These are phyloP conservation scores for Gasterosteus aculeatus DNA, from an alignment of 2,113 vertebrate genomes.

Conservation along the genomic window DNA sequence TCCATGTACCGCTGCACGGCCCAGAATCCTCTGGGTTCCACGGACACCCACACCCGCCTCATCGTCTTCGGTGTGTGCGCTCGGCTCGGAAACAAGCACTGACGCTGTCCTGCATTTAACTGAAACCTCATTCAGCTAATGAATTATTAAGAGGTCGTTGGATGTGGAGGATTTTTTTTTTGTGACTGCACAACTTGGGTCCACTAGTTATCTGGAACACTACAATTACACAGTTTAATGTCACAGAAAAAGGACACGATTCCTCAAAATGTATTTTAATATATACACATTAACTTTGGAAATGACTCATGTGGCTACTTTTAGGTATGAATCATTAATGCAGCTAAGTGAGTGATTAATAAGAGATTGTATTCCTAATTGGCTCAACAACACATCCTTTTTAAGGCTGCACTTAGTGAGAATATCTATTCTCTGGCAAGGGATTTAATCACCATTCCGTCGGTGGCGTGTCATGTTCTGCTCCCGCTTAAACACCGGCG, in stretches of 20 bases:
- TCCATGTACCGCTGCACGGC: conserved; percentile 98
- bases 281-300: conserved; percentile 56
- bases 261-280: conserved; percentile 31
- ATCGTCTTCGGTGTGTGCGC: conserved; percentile 91
- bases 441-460: conserved; percentile 38
- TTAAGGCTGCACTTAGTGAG: conserved; percentile 51
- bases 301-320: conserved; percentile 54
- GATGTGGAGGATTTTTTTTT: conserved; percentile 42
- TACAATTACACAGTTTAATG: conserved; percentile 54
- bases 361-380: conserved; percentile 73
- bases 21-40: conserved; percentile 96
- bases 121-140: conserved; percentile 41
- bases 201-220: conserved; percentile 28
- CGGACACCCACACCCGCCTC: conserved; percentile 96
- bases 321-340: conserved; percentile 75
- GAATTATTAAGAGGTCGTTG: conserved; percentile 50
- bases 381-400: conserved; percentile 65
- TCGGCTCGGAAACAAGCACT: not conserved
- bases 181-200: conserved; percentile 11
- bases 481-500: conserved; percentile 32
- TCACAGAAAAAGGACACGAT: conserved; percentile 44
- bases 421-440: conserved; percentile 49
- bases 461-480: conserved; percentile 26
- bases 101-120: conserved; percentile 4
- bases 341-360: conserved; percentile 74